These are phyloP conservation scores for Alviniconcha strummeri DNA, from an alignment of 2,888 invertebrate genomes.

Conservation along the genomic window DNA sequence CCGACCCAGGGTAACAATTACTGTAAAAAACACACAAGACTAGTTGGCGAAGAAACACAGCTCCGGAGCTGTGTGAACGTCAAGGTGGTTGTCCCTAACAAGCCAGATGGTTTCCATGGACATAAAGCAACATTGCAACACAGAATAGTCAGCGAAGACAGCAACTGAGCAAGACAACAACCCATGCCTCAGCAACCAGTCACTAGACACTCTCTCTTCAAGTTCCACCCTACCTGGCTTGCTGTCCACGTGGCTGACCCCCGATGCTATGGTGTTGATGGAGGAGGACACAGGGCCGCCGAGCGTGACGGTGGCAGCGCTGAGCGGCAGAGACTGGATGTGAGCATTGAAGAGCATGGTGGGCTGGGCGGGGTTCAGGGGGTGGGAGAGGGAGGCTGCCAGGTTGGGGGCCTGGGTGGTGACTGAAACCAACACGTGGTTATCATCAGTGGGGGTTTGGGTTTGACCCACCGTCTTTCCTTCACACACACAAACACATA, in stretches of 20 bases:
- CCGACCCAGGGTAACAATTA: too few relatives aligned
- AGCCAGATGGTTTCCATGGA: too few relatives aligned
- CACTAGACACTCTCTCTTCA: neutral
- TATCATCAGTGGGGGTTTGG: too few relatives aligned
- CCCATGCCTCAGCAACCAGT: neutral
- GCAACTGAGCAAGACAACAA: neutral
- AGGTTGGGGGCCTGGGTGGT: slow-evolving; percentile 53
- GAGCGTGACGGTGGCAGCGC: slow-evolving; percentile 43
- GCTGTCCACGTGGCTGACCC: neutral
- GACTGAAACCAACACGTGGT: slow-evolving; percentile 44
- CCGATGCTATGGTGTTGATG: slow-evolving; percentile 23
- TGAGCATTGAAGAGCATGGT: slow-evolving; percentile 45
- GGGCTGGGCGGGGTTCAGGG: slow-evolving; percentile 38
- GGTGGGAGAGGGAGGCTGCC: slow-evolving; percentile 54
- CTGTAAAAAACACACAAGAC: too few relatives aligned
- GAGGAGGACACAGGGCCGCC: slow-evolving; percentile 32
- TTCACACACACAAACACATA: too few relatives aligned
- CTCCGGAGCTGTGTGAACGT: too few relatives aligned
- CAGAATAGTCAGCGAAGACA: too few relatives aligned
- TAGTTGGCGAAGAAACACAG: too few relatives aligned
- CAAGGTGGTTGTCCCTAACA: too few relatives aligned
- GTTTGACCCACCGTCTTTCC: too few relatives aligned
- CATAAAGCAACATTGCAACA: too few relatives aligned
- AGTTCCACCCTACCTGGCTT: slow-evolving; percentile 2
- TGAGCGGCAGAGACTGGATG: slow-evolving; percentile 50